Conservation (phyloP, 2,888 invertebrate genomes). For the Idaea straminata region DNA sequence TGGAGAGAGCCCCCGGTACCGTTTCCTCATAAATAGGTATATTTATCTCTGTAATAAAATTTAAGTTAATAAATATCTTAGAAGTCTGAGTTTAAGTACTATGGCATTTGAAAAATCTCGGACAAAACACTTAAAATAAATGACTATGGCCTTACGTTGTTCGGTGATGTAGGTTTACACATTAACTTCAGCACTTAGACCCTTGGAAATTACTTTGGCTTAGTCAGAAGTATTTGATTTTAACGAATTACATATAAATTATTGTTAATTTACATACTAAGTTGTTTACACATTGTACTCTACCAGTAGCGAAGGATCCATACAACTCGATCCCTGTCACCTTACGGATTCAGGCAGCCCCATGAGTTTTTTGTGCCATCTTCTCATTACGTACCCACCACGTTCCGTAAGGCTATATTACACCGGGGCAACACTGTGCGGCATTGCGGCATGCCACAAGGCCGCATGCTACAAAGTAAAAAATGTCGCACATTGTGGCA, state of each 20-base stretch:
- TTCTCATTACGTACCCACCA: too few relatives aligned
- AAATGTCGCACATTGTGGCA: too few relatives aligned
- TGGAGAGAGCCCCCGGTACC: too few relatives aligned
- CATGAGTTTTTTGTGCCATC: too few relatives aligned
- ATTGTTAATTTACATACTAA: neutral
- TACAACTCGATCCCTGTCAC: too few relatives aligned
- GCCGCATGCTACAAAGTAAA: too few relatives aligned
- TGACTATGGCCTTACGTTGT: conserved; percentile 1
- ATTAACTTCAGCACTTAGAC: neutral
- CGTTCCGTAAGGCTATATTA: too few relatives aligned
- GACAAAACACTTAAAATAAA: conserved; percentile 15
- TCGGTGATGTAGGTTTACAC: neutral
- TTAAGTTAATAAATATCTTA: neutral
- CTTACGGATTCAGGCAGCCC: too few relatives aligned
- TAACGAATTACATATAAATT: neutral
- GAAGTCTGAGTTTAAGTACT: neutral
- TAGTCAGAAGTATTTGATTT: neutral
- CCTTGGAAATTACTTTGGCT: neutral
- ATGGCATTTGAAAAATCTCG: neutral
- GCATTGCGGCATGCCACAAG: too few relatives aligned
- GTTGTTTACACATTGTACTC: neutral
- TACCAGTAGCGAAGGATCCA: neutral
- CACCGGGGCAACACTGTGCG: too few relatives aligned
- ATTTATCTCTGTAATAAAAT: neutral
- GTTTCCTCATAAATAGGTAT: too few relatives aligned